phyloP scores from a whole-genome alignment of 1,140 invertebrate genomes.

The Eumeta japonica region DNA sequence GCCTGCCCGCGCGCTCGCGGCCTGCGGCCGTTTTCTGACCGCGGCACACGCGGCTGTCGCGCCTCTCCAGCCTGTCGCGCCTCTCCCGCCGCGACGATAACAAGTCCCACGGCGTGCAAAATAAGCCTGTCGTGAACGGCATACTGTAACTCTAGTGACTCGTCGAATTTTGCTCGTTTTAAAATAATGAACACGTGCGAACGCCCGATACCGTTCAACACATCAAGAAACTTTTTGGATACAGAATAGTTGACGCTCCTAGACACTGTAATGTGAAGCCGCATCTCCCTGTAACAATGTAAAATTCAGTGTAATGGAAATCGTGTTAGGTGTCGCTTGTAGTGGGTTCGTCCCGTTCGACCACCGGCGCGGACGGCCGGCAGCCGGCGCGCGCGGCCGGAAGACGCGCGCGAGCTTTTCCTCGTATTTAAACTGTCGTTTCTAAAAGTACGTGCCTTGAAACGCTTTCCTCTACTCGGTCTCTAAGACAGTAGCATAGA shows the following conservation, averaged over 20 bases:
- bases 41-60: slow-evolving; percentile 10
- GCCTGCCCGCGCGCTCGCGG: slow-evolving; percentile 27
- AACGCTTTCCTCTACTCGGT: slow-evolving; percentile 51
- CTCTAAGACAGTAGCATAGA: slow-evolving; percentile 34
- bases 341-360: no score
- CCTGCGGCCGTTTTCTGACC: slow-evolving; percentile 31
- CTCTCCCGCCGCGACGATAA: slow-evolving; percentile 34
- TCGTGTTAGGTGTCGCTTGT: not conserved
- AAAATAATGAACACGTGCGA: not conserved
- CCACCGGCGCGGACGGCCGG: no score
- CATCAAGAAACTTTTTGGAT: no score
- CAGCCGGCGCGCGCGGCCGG: no score
- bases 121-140: slow-evolving; percentile 33
- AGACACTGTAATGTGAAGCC: slow-evolving; percentile 40
- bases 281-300: slow-evolving; percentile 26
- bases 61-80: no score
- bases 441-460: slow-evolving; percentile 58
- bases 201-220: not conserved
- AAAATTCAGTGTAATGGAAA: not conserved
- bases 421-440: slow-evolving; percentile 45
- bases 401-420: no score
- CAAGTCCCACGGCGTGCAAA: slow-evolving; percentile 40
- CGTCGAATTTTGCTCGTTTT: not conserved
- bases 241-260: slow-evolving; percentile 41
- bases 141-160: slow-evolving; percentile 14